phyloP scores from a whole-genome alignment of 2,797 vertebrate genomes.

The Rachycentron canadum region DNA sequence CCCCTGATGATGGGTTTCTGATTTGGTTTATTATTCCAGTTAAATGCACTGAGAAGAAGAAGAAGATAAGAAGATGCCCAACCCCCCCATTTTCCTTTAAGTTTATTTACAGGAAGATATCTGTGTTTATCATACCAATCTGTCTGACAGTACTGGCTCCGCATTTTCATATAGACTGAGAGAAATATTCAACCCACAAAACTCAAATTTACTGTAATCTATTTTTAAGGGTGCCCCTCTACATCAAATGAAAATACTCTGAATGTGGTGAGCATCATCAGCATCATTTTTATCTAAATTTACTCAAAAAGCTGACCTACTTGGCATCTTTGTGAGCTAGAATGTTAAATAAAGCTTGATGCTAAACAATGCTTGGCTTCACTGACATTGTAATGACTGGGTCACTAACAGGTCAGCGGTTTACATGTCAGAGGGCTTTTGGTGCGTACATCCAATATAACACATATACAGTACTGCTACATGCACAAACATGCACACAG shows the following conservation, averaged over 20 bases:
- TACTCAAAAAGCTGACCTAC: constrained; percentile 5
- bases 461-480: constrained; percentile 7
- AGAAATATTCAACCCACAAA: neutral
- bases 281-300: neutral
- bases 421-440: constrained; percentile 14
- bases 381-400: constrained; percentile 5
- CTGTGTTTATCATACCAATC: neutral
- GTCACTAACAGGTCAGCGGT: neutral
- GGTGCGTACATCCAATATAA: neutral
- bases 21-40: constrained; percentile 1
- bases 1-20: neutral
- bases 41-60: neutral
- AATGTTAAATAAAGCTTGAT: constrained; percentile 15
- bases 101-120: neutral
- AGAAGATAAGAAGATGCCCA: no score
- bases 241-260: constrained; percentile 6
- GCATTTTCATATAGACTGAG: neutral
- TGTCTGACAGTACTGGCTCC: neutral
- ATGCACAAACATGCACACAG: constrained; percentile 22
- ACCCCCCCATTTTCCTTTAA: neutral
- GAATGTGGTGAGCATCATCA: neutral
- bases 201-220: neutral
- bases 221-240: neutral
- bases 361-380: constrained; percentile 7
- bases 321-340: constrained; percentile 3